These are phyloP conservation scores for Rhopalosiphum nymphaeae DNA, from an alignment of 2,888 invertebrate genomes.

Conservation along the genomic window DNA sequence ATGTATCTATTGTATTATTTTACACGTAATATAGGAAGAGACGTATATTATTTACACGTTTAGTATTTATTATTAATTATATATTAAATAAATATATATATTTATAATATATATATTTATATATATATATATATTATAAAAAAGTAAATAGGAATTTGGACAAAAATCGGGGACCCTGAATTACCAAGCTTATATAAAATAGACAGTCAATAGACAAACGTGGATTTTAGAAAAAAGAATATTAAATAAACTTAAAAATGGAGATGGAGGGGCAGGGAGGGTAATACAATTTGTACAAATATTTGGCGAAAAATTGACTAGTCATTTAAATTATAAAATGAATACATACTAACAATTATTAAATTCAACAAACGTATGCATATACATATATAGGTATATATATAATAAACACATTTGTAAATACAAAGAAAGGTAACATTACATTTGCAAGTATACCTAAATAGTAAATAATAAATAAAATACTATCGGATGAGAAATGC, in stretches of 20 bases:
- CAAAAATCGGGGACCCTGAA: constrained; percentile 65
- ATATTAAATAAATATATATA: not conserved
- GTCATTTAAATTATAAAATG: constrained; percentile 55
- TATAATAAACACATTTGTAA: not conserved
- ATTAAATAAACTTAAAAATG: constrained; percentile 27
- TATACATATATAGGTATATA: constrained; percentile 14
- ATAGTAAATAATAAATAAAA: constrained; percentile 27
- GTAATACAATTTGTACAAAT: constrained; percentile 54
- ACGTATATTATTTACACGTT: constrained; percentile 57
- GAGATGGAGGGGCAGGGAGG: not conserved
- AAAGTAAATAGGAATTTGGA: constrained; percentile 62
- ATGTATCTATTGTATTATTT: not conserved
- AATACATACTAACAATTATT: constrained; percentile 28
- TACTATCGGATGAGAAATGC: constrained; percentile 53
- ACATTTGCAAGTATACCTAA: constrained; percentile 38
- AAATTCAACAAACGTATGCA: constrained; percentile 10
- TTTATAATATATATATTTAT: not conserved
- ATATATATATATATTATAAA: constrained; percentile 28
- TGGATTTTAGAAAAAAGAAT: constrained; percentile 52
- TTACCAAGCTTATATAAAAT: constrained; percentile 65
- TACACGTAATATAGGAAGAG: constrained; percentile 58
- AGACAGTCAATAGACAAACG: constrained; percentile 62
- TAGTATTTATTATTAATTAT: constrained; percentile 26
- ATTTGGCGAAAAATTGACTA: constrained; percentile 64
- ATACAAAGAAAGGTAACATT: constrained; percentile 50